Percentiles rank a stretch among this genome's conserved stretches.
Conservation (phyloP, 2,888 invertebrate genomes). For the Adineta ricciae region DNA sequence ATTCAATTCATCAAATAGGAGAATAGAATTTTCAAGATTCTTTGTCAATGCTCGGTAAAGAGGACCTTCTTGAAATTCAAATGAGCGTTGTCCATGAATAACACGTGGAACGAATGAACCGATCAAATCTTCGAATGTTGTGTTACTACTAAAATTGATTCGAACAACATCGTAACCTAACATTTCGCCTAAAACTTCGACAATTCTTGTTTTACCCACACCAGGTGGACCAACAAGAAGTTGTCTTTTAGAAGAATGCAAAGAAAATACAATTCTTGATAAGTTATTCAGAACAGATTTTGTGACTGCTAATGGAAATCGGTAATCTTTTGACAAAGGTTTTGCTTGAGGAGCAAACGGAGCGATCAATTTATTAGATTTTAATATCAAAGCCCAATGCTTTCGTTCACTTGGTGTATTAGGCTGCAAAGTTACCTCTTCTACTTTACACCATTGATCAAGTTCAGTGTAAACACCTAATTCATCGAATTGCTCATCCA, state of each 20-base stretch:
- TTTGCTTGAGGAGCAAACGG: neutral
- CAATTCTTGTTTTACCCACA: constrained; percentile 1
- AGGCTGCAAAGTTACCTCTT: neutral
- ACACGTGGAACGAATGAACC: constrained; percentile 14
- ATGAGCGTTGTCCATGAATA: neutral
- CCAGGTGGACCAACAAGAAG: constrained; percentile 21
- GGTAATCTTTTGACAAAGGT: neutral
- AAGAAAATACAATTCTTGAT: constrained; percentile 5
- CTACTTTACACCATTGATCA: neutral
- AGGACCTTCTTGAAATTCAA: constrained; percentile 8
- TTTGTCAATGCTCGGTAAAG: neutral
- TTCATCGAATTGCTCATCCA: neutral
- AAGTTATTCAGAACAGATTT: neutral
- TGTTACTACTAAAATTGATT: constrained; percentile 19
- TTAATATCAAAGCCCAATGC: neutral
- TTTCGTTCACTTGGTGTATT: neutral
- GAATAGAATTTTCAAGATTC: neutral
- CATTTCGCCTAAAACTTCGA: constrained; percentile 13
- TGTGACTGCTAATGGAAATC: neutral
- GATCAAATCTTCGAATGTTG: constrained; percentile 10
- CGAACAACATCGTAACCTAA: neutral
- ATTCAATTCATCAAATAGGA: constrained; percentile 4
- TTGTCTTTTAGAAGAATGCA: neutral
- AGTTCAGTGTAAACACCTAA: neutral
- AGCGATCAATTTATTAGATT: neutral